Conservation (phyloP, 2,888 invertebrate genomes). For the Helicoverpa assulta region DNA sequence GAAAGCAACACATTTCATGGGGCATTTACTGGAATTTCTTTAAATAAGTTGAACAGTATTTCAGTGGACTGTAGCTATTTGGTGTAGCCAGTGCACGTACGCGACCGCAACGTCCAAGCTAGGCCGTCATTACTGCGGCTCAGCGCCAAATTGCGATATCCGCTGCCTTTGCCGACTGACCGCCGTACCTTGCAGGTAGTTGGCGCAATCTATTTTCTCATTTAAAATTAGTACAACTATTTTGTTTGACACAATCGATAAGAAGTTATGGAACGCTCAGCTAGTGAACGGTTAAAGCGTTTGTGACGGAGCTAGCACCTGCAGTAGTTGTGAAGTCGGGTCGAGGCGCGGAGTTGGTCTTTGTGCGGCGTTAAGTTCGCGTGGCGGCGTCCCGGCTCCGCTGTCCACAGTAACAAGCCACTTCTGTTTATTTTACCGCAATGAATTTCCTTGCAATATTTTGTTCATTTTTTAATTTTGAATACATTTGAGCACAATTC, state of each 20-base stretch:
- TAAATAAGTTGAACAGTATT: constrained; percentile 61
- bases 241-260: constrained; percentile 26
- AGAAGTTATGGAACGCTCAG: neutral
- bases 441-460: constrained; percentile 88
- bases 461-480: constrained; percentile 88
- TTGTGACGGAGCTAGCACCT: constrained; percentile 23
- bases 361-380: constrained; percentile 50
- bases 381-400: constrained; percentile 52
- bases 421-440: constrained; percentile 89
- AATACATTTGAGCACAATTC: constrained; percentile 89
- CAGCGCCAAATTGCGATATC: constrained; percentile 86
- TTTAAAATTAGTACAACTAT: constrained; percentile 50
- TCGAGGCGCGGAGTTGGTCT: constrained; percentile 47
- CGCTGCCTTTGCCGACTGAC: constrained; percentile 69
- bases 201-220: constrained; percentile 53
- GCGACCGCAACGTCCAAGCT: constrained; percentile 70
- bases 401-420: constrained; percentile 81
- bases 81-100: constrained; percentile 81
- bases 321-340: constrained; percentile 29
- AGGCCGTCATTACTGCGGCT: constrained; percentile 80
- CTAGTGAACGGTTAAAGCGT: constrained; percentile 5
- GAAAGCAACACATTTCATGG: constrained; percentile 9
- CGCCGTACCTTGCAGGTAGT: constrained; percentile 50
- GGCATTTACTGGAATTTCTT: constrained; percentile 35
- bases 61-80: constrained; percentile 63